Evolutionary conservation across 2,113 vertebrate species (phyloP), one percentile per base, ranked within the genome.

Genomic region (Tympanuchus pallidicinctus): DNA sequence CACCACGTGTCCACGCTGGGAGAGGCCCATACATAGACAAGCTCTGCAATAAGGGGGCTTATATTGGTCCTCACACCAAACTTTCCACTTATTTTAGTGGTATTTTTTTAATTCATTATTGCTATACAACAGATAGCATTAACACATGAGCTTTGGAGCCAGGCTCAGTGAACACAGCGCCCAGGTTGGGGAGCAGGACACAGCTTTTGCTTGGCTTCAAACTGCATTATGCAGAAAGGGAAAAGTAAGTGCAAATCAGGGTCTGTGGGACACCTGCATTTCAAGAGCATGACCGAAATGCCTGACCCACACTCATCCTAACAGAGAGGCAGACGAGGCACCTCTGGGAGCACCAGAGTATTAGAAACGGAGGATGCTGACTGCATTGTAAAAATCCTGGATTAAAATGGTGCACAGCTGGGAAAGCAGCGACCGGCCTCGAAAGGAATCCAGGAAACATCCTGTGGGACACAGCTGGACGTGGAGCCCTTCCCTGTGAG

Each of bases 11-110:
- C 60, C 40, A 59, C 36, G 54, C n/a, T 11, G 28, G 13, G 25
- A 20, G 38, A 13, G 24, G 5, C 4, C 6, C 52, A 16, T 8
- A 1, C 0, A 2, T 38, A 38, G 9, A 38, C 13, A 32, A 0
- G 2, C 47, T 61, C 50, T 69, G 57, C 13, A 61, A 61, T 22
- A 61, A 25, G 34, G 76, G 21, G 18, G 11, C 30, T 79, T 27
- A 4, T 10, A 3, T 0, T 4, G 5, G 15, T n/a, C 30, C 57
- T 72, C 2, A 11, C 19, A 40, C 10, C 34, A 24, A 64, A 60
- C 2, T 43, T 43, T 43, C 15, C 42, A 43, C 6, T 43, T 43
- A 43, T 43, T 43, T 43, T 43, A 43, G 42, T 43, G 42, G 42
- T 43, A 43, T 43, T 43, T 43, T 43, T 43, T 42, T 7, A 16